Evolutionary conservation across 2,888 invertebrate species (phyloP), one percentile per base, ranked within the genome.

Genomic region (Chalcis sispes): DNA sequence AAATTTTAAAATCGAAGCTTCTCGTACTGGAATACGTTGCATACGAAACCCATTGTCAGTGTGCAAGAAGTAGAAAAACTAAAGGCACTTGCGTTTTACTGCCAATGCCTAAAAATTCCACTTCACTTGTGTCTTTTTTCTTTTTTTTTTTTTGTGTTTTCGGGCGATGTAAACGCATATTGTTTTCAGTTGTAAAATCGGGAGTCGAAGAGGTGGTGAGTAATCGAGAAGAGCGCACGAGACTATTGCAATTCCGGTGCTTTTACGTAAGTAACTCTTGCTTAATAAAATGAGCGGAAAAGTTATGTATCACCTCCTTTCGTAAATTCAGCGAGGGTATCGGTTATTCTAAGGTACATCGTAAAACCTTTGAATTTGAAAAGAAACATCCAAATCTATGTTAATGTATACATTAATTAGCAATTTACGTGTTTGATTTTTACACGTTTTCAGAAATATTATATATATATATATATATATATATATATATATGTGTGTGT

Each of bases 181-280:
- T 73, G 66, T 73, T 66, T 67, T 67, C 42, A 73, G 59, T 73
- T 67, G 73, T 73, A 73, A 73, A 73, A 73, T 67, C 61, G 50
- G 46, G 65, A 27, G 8, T 20, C 5, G n/a, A 15, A n/a, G 32
- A 32, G 25, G 40, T 5, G 18, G 40, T 2, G 40, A 18, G 40
- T 62, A 64, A 64, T 64, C 66, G 56, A n/a, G n/a, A n/a, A n/a
- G n/a, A n/a, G n/a, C n/a, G n/a, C n/a, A n/a, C 67, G 61, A 23
- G 66, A 67, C 67, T 67, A 52, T 66, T 73, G 73, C 61, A 73
- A 73, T 73, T 73, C 54, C 50, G 62, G n/a, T n/a, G n/a, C 32
- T 50, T 71, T 73, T 73, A 67, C 59, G 66, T 73, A 73, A 73
- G 59, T 67, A 72, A 64, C 46, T 62, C 72, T 72, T 72, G 56